Percentiles rank a stretch among this genome's conserved stretches.
These are phyloP conservation scores for Dryoscopus gambensis DNA, from an alignment of 2,113 vertebrate species.

Conservation along the genomic window DNA sequence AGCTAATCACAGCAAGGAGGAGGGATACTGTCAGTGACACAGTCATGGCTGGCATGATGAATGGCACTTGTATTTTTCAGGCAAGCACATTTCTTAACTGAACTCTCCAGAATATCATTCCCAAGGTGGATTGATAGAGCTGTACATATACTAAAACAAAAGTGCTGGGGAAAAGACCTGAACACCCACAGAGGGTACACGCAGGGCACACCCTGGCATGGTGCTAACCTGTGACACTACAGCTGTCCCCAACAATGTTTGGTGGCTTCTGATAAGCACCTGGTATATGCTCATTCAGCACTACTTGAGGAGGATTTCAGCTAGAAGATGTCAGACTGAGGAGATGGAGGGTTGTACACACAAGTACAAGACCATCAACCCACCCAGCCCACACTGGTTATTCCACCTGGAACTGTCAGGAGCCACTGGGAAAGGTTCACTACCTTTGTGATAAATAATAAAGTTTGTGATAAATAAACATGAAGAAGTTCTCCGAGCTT, in stretches of 20 bases:
- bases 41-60: background rate
- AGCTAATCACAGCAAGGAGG: background rate
- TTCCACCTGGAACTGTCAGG: background rate
- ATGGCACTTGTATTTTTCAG: accelerated
- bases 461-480: background rate
- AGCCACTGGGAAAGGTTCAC: background rate
- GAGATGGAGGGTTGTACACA: background rate
- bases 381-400: background rate
- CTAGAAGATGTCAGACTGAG: background rate
- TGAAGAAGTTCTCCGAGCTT: background rate
- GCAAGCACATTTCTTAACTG: background rate
- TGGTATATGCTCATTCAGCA: background rate
- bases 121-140: background rate
- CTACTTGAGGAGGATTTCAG: background rate
- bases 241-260: background rate
- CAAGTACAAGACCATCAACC: background rate
- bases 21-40: background rate
- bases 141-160: background rate
- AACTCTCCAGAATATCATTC: background rate
- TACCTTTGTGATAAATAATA: background rate
- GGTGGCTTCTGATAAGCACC: background rate
- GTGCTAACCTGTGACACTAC: background rate
- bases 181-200: background rate
- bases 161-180: background rate
- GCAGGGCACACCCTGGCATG: background rate